Percentiles rank a stretch among this genome's conserved stretches.
phyloP scores from a whole-genome alignment of 2,888 invertebrate genomes.

The Cosmia pyralina region DNA sequence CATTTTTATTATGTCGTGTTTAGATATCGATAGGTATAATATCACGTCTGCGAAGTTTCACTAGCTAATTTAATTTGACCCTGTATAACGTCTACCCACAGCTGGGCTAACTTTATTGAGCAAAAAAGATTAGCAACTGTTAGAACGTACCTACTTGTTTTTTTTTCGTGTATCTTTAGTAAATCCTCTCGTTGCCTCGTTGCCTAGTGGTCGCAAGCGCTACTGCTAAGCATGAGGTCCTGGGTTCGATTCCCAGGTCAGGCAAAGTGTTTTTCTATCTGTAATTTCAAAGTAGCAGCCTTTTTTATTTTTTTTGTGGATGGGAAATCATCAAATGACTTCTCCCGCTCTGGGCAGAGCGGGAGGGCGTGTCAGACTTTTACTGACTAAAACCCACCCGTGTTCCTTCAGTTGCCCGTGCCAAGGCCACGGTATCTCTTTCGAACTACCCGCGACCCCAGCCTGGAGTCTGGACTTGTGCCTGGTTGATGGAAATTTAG shows the following conservation, averaged over 20 bases:
- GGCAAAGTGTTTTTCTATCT: background rate
- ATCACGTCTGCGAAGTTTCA: too few species aligned
- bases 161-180: background rate
- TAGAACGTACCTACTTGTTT: background rate
- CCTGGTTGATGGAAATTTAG: background rate
- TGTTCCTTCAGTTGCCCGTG: too few species aligned
- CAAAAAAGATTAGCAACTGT: constrained; percentile 19
- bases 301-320: too few species aligned
- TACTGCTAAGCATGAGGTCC: background rate
- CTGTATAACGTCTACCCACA: background rate
- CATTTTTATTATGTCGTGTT: too few species aligned
- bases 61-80: too few species aligned
- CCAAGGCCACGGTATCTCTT: too few species aligned
- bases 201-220: background rate
- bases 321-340: too few species aligned
- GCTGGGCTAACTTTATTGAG: background rate
- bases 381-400: too few species aligned
- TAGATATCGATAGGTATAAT: too few species aligned
- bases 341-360: too few species aligned
- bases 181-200: background rate
- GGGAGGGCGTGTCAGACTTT: too few species aligned
- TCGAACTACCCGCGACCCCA: too few species aligned
- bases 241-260: background rate
- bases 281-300: background rate
- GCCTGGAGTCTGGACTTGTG: background rate